A percentile compares a stretch with the other conserved stretches of the same genome.
phyloP scores from a whole-genome alignment of 2,797 vertebrate genomes.

The Sternarchorhynchus goeldii region DNA sequence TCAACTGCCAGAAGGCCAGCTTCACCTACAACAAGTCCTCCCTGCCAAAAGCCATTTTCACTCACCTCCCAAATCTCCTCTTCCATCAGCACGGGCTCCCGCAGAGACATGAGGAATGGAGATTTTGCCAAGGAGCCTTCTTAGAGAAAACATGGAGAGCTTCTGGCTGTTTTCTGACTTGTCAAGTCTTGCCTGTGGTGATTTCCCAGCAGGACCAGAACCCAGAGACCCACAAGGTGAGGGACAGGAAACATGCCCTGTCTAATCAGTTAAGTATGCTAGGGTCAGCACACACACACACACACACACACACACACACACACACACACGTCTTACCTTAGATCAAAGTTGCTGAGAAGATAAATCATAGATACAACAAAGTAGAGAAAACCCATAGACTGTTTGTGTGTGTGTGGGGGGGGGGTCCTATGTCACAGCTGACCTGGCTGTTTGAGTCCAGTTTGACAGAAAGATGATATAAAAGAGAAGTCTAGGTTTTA shows the following conservation, averaged over 20 bases:
- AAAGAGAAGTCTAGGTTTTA: slow-evolving; percentile 11
- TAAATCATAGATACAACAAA: slow-evolving; percentile 15
- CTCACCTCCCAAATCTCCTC: neutral
- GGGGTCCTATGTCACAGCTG: slow-evolving; percentile 5
- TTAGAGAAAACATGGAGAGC: slow-evolving; percentile 44
- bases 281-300: slow-evolving; percentile 26
- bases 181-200: slow-evolving; percentile 55
- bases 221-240: slow-evolving; percentile 27
- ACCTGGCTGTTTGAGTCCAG: neutral
- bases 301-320: slow-evolving; percentile 33
- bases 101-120: slow-evolving; percentile 8
- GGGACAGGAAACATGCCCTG: slow-evolving; percentile 51
- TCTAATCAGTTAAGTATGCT: slow-evolving; percentile 54
- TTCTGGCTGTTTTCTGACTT: slow-evolving; percentile 44
- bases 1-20: neutral
- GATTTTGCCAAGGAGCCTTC: slow-evolving; percentile 34
- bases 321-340: neutral
- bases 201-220: slow-evolving; percentile 54
- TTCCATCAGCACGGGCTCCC: slow-evolving; percentile 12
- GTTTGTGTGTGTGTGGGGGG: slow-evolving; percentile 15
- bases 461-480: slow-evolving; percentile 8
- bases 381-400: neutral
- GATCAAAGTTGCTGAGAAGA: neutral
- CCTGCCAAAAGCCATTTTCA: slow-evolving; percentile 27
- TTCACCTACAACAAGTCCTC: neutral